Evolutionary conservation across 2,797 vertebrate genomes (phyloP).

Genomic region (Siniperca obscura): DNA sequence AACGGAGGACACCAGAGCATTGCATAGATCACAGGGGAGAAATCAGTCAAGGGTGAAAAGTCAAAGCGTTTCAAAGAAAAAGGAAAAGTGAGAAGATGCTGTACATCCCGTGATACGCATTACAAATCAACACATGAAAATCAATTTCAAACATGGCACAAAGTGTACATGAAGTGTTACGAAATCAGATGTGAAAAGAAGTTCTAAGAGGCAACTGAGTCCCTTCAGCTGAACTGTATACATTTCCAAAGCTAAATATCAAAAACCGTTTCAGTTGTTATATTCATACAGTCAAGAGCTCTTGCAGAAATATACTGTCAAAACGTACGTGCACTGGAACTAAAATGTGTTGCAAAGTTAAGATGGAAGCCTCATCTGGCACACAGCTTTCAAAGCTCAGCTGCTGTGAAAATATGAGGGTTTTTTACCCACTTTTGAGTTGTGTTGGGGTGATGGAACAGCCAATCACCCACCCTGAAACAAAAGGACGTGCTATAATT

Average conservation of each 20-base stretch:
- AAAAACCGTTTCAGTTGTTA: not conserved
- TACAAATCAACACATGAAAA: constrained; percentile 30
- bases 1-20: constrained; percentile 66
- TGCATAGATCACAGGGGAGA: constrained; percentile 87
- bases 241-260: not conserved
- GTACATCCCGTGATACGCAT: constrained; percentile 31
- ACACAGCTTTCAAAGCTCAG: not conserved
- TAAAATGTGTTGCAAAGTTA: not conserved
- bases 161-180: not conserved
- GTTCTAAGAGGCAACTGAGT: not conserved
- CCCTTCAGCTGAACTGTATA: not conserved
- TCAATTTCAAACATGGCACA: constrained; percentile 48
- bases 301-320: not conserved
- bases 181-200: constrained; percentile 18
- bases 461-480: not conserved
- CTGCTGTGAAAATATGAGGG: not conserved
- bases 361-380: constrained; percentile 1
- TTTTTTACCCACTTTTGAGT: not conserved
- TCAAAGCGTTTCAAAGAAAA: constrained; percentile 34
- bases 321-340: not conserved
- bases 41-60: constrained; percentile 15
- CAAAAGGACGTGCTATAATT: not conserved
- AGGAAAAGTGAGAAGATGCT: not conserved
- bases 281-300: not conserved
- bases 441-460: not conserved